phyloP scores from a whole-genome alignment of 2,888 invertebrate species.

The Abscondita cerata region DNA sequence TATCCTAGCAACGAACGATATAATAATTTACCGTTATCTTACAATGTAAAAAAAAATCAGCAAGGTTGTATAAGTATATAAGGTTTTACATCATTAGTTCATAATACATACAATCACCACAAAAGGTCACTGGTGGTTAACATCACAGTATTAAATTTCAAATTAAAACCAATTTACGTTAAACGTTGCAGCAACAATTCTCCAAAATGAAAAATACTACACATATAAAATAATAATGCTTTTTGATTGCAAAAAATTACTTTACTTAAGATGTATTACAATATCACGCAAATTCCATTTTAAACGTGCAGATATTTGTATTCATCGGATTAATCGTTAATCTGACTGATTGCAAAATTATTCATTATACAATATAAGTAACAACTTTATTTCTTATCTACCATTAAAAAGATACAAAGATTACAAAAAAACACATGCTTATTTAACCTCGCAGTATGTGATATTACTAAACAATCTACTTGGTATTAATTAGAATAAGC shows the following conservation, averaged over 20 bases:
- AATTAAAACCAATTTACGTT: constrained; percentile 1
- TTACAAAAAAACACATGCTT: too few relatives aligned
- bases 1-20: too few relatives aligned
- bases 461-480: too few relatives aligned
- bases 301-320: constrained; percentile 26
- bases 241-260: constrained; percentile 24
- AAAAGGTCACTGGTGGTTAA: constrained; percentile 9
- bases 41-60: background rate
- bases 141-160: background rate
- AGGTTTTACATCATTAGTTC: too few relatives aligned
- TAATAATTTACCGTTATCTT: background rate
- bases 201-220: background rate
- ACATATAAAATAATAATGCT: background rate
- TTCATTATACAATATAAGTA: constrained; percentile 19
- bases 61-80: too few relatives aligned
- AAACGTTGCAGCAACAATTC: background rate
- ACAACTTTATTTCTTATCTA: constrained; percentile 15
- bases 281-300: constrained; percentile 21
- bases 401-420: too few relatives aligned
- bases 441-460: too few relatives aligned
- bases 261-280: constrained; percentile 24
- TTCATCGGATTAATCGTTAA: constrained; percentile 28
- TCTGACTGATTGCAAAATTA: constrained; percentile 26
- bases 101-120: background rate
- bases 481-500: too few relatives aligned